phyloP scores from a whole-genome alignment of 2,797 vertebrate species.

The Basileuterus tristriatus region DNA sequence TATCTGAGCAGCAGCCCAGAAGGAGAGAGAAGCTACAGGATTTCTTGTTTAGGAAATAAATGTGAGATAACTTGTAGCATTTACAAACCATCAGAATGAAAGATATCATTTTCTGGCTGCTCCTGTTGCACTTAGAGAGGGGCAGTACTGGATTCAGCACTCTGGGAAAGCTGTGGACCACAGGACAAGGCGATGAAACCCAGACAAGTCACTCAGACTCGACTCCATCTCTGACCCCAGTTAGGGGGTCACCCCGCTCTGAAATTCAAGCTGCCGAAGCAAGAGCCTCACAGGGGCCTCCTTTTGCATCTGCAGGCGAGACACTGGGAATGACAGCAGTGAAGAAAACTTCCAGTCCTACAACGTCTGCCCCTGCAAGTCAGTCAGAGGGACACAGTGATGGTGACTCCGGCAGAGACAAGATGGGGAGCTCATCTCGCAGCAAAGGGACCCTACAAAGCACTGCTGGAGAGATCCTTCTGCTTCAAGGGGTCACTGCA shows the following conservation, averaged over 20 bases:
- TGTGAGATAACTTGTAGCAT: neutral
- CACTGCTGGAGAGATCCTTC: neutral
- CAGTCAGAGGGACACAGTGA: neutral
- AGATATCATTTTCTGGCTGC: conserved; percentile 24
- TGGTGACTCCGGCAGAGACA: neutral
- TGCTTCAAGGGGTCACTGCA: neutral
- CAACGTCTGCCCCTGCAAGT: neutral
- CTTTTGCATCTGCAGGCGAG: neutral
- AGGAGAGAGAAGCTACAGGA: neutral
- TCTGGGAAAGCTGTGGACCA: neutral
- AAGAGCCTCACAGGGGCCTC: neutral
- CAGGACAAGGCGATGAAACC: neutral
- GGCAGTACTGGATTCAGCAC: neutral
- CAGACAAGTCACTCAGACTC: neutral
- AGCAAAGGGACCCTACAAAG: conserved; percentile 30
- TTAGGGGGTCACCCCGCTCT: neutral
- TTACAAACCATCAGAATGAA: conserved; percentile 55
- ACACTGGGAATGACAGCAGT: neutral
- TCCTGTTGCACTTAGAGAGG: conserved; percentile 50
- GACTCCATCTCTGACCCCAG: neutral
- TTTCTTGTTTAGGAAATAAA: neutral
- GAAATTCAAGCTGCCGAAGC: neutral
- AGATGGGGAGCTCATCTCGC: neutral
- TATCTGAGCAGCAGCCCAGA: conserved; percentile 2
- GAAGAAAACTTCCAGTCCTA: neutral